Conservation (phyloP, 2,113 vertebrate species). For the Casuarius casuarius region DNA sequence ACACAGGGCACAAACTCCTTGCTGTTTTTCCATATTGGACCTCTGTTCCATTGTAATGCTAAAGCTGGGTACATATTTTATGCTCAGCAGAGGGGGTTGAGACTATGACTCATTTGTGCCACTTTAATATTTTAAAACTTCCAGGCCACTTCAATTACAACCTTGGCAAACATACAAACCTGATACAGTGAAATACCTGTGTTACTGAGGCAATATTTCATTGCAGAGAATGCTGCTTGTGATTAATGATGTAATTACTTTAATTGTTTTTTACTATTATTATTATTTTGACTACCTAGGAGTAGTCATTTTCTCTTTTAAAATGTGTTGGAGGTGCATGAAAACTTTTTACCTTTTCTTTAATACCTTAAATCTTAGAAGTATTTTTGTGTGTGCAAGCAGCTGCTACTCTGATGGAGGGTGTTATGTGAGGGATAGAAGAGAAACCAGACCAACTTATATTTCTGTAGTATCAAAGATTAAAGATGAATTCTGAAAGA, state of each 20-base stretch:
- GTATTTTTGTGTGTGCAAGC: not conserved
- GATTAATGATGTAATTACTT: not conserved
- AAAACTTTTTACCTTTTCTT: not conserved
- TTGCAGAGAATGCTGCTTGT: conserved; percentile 7
- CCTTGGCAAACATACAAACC: conserved; percentile 7
- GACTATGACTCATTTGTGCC: conserved; percentile 61
- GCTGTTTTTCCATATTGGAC: not conserved
- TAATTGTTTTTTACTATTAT: not conserved
- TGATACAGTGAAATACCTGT: conserved; percentile 22
- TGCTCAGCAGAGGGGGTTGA: not conserved
- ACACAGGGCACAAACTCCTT: not conserved
- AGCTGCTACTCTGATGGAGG: not conserved
- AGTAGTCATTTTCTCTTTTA: not conserved
- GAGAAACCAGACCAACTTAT: not conserved
- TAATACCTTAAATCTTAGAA: not conserved
- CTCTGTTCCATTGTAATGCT: not conserved
- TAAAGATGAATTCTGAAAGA: not conserved
- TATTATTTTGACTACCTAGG: not conserved
- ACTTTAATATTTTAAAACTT: conserved; percentile 67
- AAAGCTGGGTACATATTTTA: conserved; percentile 33
- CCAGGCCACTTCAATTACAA: conserved; percentile 52
- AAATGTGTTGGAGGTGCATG: not conserved
- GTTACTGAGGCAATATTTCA: not conserved
- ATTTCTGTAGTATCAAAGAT: not conserved
- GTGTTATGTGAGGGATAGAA: not conserved